phyloP scores from a whole-genome alignment of 1,140 invertebrate species.

The Eupeodes corollae region DNA sequence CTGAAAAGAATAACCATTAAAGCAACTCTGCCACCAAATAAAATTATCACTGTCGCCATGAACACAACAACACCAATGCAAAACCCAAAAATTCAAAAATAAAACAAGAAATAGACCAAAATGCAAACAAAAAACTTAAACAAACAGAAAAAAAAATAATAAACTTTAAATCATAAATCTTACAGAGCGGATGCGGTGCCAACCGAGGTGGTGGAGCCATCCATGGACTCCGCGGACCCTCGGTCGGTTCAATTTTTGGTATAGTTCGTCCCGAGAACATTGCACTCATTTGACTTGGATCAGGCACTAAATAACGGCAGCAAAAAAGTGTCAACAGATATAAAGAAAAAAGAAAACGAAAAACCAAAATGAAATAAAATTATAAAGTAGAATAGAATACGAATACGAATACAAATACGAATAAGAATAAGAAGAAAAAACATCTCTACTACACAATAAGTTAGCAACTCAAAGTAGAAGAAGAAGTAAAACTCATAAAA shows the following conservation, averaged over 20 bases:
- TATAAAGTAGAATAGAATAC: conserved; percentile 5
- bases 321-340: neutral
- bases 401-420: neutral
- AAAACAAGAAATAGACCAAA: conserved; percentile 6
- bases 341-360: conserved; percentile 11
- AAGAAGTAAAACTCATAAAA: neutral
- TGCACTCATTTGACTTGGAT: conserved; percentile 40
- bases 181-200: conserved; percentile 45
- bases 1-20: conserved; percentile 9
- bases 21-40: neutral
- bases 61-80: neutral
- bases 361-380: conserved; percentile 14
- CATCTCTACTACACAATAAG: neutral
- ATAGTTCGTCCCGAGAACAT: conserved; percentile 39
- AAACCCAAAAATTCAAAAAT: neutral
- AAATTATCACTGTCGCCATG: no score
- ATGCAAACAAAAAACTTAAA: conserved; percentile 7
- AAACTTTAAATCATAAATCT: conserved; percentile 41
- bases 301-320: conserved; percentile 31
- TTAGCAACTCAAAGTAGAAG: neutral
- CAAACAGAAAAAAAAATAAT: conserved; percentile 36
- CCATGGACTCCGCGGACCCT: conserved; percentile 30
- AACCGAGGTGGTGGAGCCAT: conserved; percentile 29
- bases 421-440: neutral
- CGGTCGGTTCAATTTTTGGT: conserved; percentile 41